Evolutionary conservation across 2,113 vertebrate species (phyloP), one percentile per base, ranked within the genome.

Genomic region (Canis aureus): DNA sequence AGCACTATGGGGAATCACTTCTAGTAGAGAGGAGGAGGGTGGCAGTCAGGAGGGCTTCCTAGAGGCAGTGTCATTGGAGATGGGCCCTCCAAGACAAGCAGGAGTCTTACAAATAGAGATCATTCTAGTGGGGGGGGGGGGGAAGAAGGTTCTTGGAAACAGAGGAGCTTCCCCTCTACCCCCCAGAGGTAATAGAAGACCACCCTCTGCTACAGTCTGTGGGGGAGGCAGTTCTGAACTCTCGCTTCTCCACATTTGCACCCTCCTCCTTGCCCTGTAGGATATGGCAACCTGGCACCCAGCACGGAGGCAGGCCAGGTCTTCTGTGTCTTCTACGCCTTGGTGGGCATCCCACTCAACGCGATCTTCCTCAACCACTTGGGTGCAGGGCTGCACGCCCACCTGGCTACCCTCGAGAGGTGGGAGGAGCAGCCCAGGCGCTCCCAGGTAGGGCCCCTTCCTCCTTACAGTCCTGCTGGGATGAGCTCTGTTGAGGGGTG

Each of bases 281-380:
- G 99, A 17, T 99, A 99, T 2, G 99, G 99, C 9, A 99, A 99
- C 97, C 98, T 99, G 67, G 99, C 99, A 0, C 99, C 99, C 92
- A 99, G 99, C 98, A 99, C 99, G 0, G 98, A 99, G 74, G 98
- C 98, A 5, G 99, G 99, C 20, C 99, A 99, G 96, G 98, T 99
- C 93, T 99, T 99, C 98, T 99, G 99, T 95, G 99, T 99, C 69
- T 99, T 99, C 97, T 99, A 99, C 8, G 99, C 99, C 1, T 98
- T 99, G 35, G 99, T 99, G 32, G 99, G 99, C 69, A 99, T 99
- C 73, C 99, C 99, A 0, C 99, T 99, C 88, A 99, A 99, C n/a
- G 97, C 99, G 94, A 97, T 98, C 71, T 99, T 99, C 98, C 99
- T 99, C 80, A 99, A 99, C 96, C 99, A 99, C 97, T 96, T 99